Percentiles rank a stretch among this genome's conserved stretches.
Conservation (phyloP, 1,140 invertebrate genomes). For the Acyrthosiphon pisum region DNA sequence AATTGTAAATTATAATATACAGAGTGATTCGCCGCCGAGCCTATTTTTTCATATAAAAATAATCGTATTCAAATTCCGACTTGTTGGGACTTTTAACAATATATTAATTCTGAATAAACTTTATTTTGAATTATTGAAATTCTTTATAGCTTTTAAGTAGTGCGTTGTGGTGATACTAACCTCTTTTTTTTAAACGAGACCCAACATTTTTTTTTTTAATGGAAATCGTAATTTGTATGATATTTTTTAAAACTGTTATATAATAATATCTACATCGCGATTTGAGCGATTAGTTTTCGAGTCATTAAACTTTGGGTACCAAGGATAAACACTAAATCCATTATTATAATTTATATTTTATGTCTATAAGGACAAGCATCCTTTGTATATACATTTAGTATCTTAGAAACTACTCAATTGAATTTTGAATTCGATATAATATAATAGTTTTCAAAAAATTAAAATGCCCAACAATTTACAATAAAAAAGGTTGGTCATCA, state of each 20-base stretch:
- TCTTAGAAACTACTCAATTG: no score
- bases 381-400: no score
- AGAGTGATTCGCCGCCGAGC: background rate
- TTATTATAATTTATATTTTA: no score
- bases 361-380: no score
- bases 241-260: background rate
- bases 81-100: background rate
- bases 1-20: background rate
- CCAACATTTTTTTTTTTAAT: no score
- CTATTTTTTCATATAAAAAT: background rate
- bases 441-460: background rate
- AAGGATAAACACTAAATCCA: background rate
- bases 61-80: background rate
- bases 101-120: background rate
- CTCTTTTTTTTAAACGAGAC: background rate
- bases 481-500: background rate
- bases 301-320: background rate
- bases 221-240: no score
- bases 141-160: background rate
- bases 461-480: background rate
- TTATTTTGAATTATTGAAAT: background rate
- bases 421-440: no score
- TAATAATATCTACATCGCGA: background rate
- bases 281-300: background rate
- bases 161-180: background rate